These are phyloP conservation scores for Oncorhynchus tshawytscha DNA, from an alignment of 2,113 vertebrate genomes.

Conservation along the genomic window DNA sequence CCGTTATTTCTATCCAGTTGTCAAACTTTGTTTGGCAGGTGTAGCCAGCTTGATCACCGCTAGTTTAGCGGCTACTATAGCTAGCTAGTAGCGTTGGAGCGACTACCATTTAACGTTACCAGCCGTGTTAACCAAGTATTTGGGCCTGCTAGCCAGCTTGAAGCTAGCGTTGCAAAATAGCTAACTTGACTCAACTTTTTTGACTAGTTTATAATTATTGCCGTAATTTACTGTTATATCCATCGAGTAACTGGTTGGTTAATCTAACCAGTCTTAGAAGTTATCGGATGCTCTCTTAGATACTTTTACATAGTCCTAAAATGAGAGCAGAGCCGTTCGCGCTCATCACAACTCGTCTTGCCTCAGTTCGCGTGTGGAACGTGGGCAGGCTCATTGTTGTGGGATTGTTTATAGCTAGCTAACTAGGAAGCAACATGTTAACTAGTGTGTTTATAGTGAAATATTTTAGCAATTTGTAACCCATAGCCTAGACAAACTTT, in stretches of 20 bases:
- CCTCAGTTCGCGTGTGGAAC: not conserved
- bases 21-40: not conserved
- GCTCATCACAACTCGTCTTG: not conserved
- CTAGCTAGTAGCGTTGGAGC: not conserved
- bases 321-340: not conserved
- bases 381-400: not conserved
- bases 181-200: not conserved
- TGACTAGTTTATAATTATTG: not conserved
- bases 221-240: no score
- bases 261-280: not conserved
- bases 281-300: not conserved
- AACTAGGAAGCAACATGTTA: not conserved
- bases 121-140: not conserved
- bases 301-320: not conserved
- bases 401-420: not conserved
- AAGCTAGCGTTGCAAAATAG: not conserved
- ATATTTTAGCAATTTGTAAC: not conserved
- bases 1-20: not conserved
- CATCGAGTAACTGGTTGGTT: no score
- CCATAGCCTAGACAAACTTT: not conserved
- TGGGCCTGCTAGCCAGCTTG: constrained; percentile 22
- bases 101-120: not conserved
- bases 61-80: not conserved
- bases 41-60: not conserved
- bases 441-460: not conserved